Percentiles rank a stretch among this genome's conserved stretches.
phyloP scores from a whole-genome alignment of 2,113 vertebrate species.

The Nothoprocta pentlandii region DNA sequence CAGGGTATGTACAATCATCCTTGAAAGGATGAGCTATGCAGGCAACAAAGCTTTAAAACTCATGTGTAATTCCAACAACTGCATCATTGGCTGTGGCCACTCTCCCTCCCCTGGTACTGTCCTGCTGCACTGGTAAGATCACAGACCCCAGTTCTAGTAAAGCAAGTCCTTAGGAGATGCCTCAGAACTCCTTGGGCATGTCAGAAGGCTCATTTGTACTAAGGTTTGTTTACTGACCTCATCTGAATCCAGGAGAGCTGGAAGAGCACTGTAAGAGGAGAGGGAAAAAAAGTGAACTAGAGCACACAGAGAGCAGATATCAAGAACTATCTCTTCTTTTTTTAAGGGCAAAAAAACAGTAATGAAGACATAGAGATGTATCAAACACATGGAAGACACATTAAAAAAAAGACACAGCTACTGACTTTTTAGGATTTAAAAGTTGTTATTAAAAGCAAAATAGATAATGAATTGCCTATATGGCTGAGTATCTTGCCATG shows the following conservation, averaged over 20 bases:
- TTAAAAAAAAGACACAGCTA: background rate
- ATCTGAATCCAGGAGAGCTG: slow-evolving; percentile 86
- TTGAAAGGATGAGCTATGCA: background rate
- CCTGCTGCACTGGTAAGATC: background rate
- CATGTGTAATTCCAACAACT: background rate
- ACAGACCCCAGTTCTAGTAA: background rate
- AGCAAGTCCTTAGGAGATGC: background rate
- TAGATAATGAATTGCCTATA: background rate
- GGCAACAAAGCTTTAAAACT: background rate
- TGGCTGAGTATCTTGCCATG: background rate
- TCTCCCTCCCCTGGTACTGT: background rate
- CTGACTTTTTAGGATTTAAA: background rate
- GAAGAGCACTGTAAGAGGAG: slow-evolving; percentile 78
- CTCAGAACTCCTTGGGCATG: slow-evolving; percentile 32
- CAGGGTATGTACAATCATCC: too few relatives aligned
- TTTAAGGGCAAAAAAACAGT: background rate
- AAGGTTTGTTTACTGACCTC: slow-evolving; percentile 81
- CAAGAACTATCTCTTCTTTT: background rate
- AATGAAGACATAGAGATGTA: background rate
- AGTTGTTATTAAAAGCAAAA: background rate
- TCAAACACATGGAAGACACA: background rate
- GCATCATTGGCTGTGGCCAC: background rate
- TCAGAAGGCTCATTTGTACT: slow-evolving; percentile 34
- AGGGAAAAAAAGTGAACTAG: background rate
- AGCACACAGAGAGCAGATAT: background rate